Evolutionary conservation across 2,888 invertebrate species (phyloP), one percentile per base, ranked within the genome.

Genomic region (Encarsia formosa): DNA sequence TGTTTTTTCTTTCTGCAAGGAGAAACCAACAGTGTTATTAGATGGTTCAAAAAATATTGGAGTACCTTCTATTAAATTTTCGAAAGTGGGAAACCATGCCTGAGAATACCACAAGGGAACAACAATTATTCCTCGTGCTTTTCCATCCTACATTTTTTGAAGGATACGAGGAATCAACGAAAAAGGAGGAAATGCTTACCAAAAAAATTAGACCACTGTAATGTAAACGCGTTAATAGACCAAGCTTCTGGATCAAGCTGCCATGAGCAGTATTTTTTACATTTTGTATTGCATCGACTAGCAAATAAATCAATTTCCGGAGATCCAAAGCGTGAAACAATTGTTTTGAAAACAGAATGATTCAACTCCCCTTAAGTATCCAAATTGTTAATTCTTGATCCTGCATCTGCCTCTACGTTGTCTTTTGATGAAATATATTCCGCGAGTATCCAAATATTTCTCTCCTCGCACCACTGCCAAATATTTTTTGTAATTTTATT

Each of bases 101-200:
- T 57, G 56, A 5, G 54, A 46, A 13, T 49, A 49, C 56, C 58
- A 59, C 2, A 31, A 16, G 5, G 54, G 59, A 2, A 50, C 56
- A 5, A 57, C 50, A 2, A 54, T 2, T 3, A 54, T 41, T 6
- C 56, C 57, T 15, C 19, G 13, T 1, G 54, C 51, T 49, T 40
- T 5, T 26, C 56, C 53, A 26, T 38, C 35, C 1, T 29, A 26
- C 18, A 59, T 52, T 49, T 56, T 58, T 37, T 29, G 29, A 1
- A 58, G 20, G 5, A 20, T 29, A 26, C 16, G 37, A 18, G 39
- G 22, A 24, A 54, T 44, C 3, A 54, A n/a, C 2, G 49, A 22
- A 6, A 56, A 58, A 8, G 58, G 54, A 31, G 58, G 54, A 31
- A 58, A 54, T 0, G 56, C 56, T 8, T 60, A 57, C 24, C 57